phyloP scores from a whole-genome alignment of 2,113 vertebrate genomes.

The Danionella cerebrum region DNA sequence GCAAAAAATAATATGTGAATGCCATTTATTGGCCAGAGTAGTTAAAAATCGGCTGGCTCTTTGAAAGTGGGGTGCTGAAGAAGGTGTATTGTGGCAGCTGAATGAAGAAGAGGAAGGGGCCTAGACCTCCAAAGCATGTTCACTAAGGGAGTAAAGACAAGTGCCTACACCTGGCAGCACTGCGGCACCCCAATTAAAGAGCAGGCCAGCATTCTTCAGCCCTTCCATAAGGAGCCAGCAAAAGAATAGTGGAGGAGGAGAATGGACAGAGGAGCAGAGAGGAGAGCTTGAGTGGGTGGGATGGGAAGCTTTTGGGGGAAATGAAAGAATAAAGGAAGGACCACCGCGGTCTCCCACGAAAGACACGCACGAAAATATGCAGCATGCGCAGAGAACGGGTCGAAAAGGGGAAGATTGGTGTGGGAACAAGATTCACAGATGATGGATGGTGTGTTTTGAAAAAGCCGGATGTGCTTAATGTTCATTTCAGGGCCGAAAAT shows the following conservation, averaged over 20 bases:
- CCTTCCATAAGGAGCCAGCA: conserved; percentile 40
- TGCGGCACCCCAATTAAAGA: conserved; percentile 61
- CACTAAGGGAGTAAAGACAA: conserved; percentile 55
- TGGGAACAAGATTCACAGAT: conserved; percentile 1
- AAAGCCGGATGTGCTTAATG: too few species aligned
- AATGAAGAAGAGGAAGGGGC: conserved; percentile 44
- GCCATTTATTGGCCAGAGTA: conserved; percentile 47
- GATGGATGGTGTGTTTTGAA: neutral
- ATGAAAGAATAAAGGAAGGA: conserved; percentile 38
- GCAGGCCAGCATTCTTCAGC: conserved; percentile 54
- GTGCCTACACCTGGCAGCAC: conserved; percentile 71
- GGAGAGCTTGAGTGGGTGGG: conserved; percentile 36
- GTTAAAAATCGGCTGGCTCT: conserved; percentile 44
- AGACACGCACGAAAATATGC: conserved; percentile 11
- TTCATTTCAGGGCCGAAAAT: too few species aligned
- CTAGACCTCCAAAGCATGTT: conserved; percentile 46
- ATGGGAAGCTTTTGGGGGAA: conserved; percentile 16
- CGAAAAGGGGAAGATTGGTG: conserved; percentile 30
- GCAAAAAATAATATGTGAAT: conserved; percentile 54
- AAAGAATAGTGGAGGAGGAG: conserved; percentile 36
- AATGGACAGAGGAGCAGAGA: conserved; percentile 30
- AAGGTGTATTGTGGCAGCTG: conserved; percentile 43
- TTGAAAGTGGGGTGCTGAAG: conserved; percentile 39
- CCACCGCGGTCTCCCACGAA: conserved; percentile 37
- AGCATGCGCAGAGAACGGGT: conserved; percentile 5